Base-by-base conservation (phyloP, 2,797 vertebrate species). In the Spinibarbus caldwelli region DNA sequence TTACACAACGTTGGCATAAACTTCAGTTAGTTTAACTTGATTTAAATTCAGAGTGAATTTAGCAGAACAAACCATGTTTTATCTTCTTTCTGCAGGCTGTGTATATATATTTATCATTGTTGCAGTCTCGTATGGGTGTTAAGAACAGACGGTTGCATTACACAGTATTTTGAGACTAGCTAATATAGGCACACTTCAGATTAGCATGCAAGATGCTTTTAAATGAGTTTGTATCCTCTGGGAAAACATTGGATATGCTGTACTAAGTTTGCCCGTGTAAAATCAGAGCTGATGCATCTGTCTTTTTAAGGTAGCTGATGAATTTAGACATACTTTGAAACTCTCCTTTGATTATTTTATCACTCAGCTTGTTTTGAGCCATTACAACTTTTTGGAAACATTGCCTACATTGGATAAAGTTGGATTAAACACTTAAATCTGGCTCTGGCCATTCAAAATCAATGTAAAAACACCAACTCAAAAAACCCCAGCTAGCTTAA, bases 401-500 rank as follows among this genome's bases (percentile, higher is more conserved):
- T 19, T 70, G 62, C 11, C 6, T 34, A 49, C 62, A 17, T 67
- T 79, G 41, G 26, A 31, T 45, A 14, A 45, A 66, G 17, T 66
- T 31, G 6, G 14, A 23, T 29, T 11, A 34, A 49, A 57, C 26
- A 8, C 31, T 49, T 45, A 36, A 64, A 54, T 52, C 43, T 23
- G 43, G 88, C 9, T n/a, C 21, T 36, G 85, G 85, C 67, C 79
- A 78, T 70, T 52, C 5, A 84, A 84, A 66, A 88, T 84, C 89
- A 78, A 86, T 80, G 47, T 83, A 87, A 72, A 80, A 87, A 77
- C 34, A 70, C 89, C 45, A 47, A 5, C 89, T 90, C 82, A 62
- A 47, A 5, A 49, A 90, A 67, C 77, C 88, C 88, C 31, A 79
- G 67, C 85, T 88, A 91, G 93, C 93, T 94, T 93, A 94, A 91